Evolutionary conservation across 2,888 invertebrate genomes (phyloP).

Genomic region (Scaptomyza cyrtandrae): DNA sequence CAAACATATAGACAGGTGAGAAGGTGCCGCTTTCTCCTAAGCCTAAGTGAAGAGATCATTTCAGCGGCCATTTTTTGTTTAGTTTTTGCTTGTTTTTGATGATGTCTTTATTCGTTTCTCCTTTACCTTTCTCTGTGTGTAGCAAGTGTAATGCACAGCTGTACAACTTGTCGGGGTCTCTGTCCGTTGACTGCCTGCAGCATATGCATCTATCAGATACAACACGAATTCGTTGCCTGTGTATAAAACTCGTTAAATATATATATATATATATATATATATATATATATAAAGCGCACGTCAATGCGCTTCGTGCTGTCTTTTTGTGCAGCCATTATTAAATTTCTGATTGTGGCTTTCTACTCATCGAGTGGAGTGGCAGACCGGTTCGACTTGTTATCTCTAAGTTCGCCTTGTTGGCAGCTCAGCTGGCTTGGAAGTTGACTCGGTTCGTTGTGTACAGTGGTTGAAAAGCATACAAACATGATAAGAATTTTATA

Average conservation of each 20-base stretch:
- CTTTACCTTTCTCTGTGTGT: conserved; percentile 64
- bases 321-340: conserved; percentile 81
- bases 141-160: conserved; percentile 52
- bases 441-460: conserved; percentile 13
- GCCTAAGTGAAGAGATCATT: conserved; percentile 5
- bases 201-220: conserved; percentile 75
- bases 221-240: conserved; percentile 51
- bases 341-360: conserved; percentile 82
- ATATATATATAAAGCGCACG: conserved; percentile 62
- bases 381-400: conserved; percentile 75
- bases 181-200: conserved; percentile 19
- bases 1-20: conserved; percentile 43
- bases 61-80: conserved; percentile 60
- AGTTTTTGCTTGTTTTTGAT: conserved; percentile 2
- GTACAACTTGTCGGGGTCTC: conserved; percentile 4
- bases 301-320: conserved; percentile 76
- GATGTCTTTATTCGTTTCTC: conserved; percentile 72
- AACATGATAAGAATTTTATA: neutral
- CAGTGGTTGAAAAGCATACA: neutral
- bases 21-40: conserved; percentile 64
- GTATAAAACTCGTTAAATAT: conserved; percentile 80
- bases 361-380: conserved; percentile 54
- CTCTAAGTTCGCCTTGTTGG: conserved; percentile 51
- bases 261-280: neutral
- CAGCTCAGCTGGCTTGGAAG: conserved; percentile 47